phyloP scores from a whole-genome alignment of 2,113 vertebrate species.

The Tychaedon coryphoeus region DNA sequence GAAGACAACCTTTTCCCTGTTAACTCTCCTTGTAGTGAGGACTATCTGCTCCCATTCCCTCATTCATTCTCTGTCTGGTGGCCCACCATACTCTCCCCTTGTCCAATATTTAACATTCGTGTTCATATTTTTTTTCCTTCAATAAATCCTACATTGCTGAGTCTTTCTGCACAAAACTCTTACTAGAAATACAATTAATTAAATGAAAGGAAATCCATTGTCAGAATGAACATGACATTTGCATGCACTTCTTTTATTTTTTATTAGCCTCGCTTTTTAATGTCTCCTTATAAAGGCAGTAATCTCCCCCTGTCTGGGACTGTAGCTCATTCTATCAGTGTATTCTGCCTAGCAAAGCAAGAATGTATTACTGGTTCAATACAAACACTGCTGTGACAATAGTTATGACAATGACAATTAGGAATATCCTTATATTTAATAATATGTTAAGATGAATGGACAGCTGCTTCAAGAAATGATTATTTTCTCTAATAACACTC shows the following conservation, averaged over 20 bases:
- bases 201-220: neutral
- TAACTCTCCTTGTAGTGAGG: neutral
- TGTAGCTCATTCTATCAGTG: neutral
- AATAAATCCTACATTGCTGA: neutral
- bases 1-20: neutral
- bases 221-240: neutral
- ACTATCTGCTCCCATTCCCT: neutral
- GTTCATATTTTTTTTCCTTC: neutral
- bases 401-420: neutral
- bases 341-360: neutral
- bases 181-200: neutral
- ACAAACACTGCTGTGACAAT: neutral
- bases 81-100: neutral
- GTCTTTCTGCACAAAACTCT: neutral
- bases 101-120: neutral
- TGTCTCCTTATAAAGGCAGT: neutral
- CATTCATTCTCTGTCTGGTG: neutral
- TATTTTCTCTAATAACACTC: neutral
- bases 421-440: neutral
- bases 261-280: neutral
- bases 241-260: neutral
- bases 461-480: neutral
- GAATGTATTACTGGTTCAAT: neutral
- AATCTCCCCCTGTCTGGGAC: neutral
- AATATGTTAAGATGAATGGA: neutral